Conservation (phyloP, 1,140 invertebrate species). For the Myzus persicae region DNA sequence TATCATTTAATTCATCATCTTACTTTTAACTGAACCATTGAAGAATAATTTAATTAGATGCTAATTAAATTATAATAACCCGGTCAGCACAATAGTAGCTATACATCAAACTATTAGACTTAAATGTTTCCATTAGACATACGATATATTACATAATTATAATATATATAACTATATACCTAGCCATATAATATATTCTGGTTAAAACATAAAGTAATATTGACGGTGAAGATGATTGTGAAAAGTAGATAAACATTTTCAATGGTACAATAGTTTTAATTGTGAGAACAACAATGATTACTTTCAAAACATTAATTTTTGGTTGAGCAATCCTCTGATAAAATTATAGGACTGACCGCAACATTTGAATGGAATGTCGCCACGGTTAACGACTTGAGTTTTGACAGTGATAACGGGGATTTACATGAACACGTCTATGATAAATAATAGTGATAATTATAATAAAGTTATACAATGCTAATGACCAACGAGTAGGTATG, state of each 20-base stretch:
- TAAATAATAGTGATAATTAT: constrained; percentile 37
- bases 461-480: constrained; percentile 22
- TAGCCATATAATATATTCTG: too few species aligned
- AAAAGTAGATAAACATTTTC: not conserved
- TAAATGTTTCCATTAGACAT: not conserved
- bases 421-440: not conserved
- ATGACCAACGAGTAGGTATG: not conserved
- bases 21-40: not conserved
- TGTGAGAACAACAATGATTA: not conserved
- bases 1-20: not conserved
- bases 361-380: constrained; percentile 28
- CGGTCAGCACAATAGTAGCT: not conserved
- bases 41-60: not conserved
- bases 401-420: constrained; percentile 12
- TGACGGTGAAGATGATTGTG: not conserved
- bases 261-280: not conserved
- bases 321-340: not conserved
- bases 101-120: not conserved
- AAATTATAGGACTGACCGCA: constrained; percentile 13
- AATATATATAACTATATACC: too few species aligned
- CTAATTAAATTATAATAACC: not conserved
- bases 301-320: not conserved
- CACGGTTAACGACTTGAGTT: not conserved
- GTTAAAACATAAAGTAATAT: not conserved
- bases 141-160: not conserved